Evolutionary conservation across 2,888 invertebrate species (phyloP).

Genomic region (Diarsia rubi): DNA sequence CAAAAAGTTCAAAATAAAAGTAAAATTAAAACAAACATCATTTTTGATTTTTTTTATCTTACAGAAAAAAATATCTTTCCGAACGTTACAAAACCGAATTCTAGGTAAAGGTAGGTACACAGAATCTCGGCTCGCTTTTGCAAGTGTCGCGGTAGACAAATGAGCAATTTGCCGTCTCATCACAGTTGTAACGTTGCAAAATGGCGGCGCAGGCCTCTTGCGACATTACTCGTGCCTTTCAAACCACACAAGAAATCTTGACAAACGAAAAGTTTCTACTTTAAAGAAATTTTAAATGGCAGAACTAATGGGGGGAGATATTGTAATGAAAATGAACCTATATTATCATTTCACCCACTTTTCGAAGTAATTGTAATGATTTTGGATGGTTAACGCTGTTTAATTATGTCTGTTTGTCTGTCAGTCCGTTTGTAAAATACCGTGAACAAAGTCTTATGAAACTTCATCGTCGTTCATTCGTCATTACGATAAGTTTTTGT

Average conservation of each 20-base stretch:
- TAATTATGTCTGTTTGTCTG: no score
- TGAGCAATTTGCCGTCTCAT: constrained; percentile 87
- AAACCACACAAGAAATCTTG: constrained; percentile 73
- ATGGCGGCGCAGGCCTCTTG: constrained; percentile 76
- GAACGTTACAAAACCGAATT: constrained; percentile 53
- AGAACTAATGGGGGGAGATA: constrained; percentile 54
- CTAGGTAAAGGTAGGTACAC: constrained; percentile 48
- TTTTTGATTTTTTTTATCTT: constrained; percentile 2
- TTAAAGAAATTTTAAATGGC: constrained; percentile 56
- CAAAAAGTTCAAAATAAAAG: no score
- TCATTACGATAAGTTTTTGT: no score
- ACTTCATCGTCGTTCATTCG: no score
- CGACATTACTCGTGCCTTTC: constrained; percentile 75
- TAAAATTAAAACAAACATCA: no score
- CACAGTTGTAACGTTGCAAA: constrained; percentile 83
- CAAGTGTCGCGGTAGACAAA: constrained; percentile 84
- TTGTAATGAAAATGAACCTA: constrained; percentile 39
- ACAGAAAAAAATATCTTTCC: constrained; percentile 21
- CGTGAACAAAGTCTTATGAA: no score
- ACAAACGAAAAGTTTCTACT: constrained; percentile 53
- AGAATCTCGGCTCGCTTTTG: constrained; percentile 75
- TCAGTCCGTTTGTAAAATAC: no score
- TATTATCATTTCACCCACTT: neutral
- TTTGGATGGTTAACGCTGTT: neutral
- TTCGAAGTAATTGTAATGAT: neutral